Evolutionary conservation across 1,140 invertebrate species (phyloP).

Genomic region (Coenobita brevimanus): DNA sequence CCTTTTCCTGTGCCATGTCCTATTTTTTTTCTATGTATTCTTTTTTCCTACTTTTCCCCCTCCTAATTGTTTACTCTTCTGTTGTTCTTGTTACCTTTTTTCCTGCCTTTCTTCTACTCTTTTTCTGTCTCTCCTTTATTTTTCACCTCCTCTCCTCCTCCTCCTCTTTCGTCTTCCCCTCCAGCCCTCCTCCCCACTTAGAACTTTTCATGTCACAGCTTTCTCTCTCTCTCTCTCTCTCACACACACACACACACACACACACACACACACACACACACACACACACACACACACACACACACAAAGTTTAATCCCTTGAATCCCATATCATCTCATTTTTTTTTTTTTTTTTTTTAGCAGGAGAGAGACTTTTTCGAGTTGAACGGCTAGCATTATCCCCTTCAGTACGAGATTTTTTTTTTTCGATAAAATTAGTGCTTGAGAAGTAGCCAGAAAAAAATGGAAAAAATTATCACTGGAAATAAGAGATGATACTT

Average conservation of each 20-base stretch:
- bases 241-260: constrained; percentile 1
- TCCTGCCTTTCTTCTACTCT: background rate
- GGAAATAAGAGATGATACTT: no score
- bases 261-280: background rate
- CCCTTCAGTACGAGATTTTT: no score
- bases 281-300: background rate
- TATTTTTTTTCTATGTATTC: no score
- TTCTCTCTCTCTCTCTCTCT: background rate
- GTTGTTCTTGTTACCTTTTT: background rate
- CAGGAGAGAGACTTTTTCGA: no score
- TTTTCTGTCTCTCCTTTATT: background rate
- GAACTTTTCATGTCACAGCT: no score
- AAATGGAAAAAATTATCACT: no score
- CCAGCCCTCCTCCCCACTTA: background rate
- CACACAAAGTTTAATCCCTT: background rate
- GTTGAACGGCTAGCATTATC: no score
- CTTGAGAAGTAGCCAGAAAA: no score
- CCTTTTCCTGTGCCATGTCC: background rate
- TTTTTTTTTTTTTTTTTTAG: no score
- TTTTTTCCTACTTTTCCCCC: background rate
- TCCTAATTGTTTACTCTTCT: background rate
- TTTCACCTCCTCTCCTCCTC: constrained; percentile 2
- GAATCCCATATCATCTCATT: no score
- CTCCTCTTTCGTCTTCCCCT: background rate
- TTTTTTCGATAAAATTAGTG: no score